Percentiles rank a stretch among this genome's conserved stretches.
These are phyloP conservation scores for Podarcis muralis DNA, from an alignment of 2,113 vertebrate genomes.

Conservation along the genomic window DNA sequence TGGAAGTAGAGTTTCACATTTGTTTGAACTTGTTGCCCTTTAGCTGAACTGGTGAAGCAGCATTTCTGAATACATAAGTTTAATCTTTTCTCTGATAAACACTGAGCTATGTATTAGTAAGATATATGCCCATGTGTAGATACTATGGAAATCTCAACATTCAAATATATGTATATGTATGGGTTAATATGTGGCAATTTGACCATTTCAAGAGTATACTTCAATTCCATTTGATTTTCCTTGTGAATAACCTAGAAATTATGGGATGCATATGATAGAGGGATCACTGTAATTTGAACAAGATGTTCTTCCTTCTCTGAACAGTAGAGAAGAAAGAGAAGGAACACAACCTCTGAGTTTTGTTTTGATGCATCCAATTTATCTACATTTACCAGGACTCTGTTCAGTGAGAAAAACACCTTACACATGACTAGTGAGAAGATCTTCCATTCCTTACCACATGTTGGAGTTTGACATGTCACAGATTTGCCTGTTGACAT, in stretches of 20 bases:
- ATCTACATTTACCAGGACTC: too few relatives aligned
- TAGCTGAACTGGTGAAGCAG: neutral
- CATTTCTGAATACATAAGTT: neutral
- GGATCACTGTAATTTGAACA: neutral
- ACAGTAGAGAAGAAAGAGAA: neutral
- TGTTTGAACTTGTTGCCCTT: neutral
- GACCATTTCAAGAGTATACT: accelerated
- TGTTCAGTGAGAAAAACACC: neutral
- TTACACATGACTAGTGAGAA: neutral
- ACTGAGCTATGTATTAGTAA: accelerated
- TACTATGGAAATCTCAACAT: neutral
- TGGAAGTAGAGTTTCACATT: neutral
- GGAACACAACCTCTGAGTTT: neutral
- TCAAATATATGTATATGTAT: neutral
- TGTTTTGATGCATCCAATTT: neutral
- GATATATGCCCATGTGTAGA: neutral
- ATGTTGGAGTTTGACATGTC: too few relatives aligned
- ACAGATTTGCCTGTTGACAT: neutral
- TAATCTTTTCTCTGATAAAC: accelerated
- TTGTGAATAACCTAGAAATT: neutral
- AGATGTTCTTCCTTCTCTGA: neutral
- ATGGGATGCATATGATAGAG: neutral
- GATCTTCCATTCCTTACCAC: too few relatives aligned
- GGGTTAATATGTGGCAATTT: neutral
- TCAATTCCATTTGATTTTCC: neutral